phyloP scores from a whole-genome alignment of 2,888 invertebrate genomes.

The Melinaea marsaeus region DNA sequence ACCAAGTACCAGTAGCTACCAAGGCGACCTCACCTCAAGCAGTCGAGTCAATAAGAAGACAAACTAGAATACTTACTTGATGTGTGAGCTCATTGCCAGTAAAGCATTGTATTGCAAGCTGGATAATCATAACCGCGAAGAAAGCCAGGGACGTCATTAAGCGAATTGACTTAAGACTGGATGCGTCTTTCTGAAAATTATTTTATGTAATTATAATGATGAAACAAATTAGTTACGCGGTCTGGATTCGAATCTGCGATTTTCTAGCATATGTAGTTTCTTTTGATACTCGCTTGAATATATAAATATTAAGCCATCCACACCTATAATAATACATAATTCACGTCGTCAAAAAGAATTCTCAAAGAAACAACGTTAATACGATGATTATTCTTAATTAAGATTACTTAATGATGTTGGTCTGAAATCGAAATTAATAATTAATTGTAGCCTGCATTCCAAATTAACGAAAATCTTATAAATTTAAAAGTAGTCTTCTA shows the following conservation, averaged over 20 bases:
- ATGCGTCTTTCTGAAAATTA: constrained; percentile 62
- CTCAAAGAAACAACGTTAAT: no score
- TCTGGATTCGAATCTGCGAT: no score
- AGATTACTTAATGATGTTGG: no score
- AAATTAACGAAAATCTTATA: background rate
- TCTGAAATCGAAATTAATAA: background rate
- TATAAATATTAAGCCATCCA: no score
- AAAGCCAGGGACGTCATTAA: constrained; percentile 66
- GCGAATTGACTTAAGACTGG: constrained; percentile 60
- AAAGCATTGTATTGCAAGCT: constrained; percentile 67
- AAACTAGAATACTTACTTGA: constrained; percentile 46
- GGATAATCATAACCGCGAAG: constrained; percentile 67
- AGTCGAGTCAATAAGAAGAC: background rate
- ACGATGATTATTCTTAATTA: no score
- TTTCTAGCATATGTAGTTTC: no score
- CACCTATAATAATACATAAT: no score
- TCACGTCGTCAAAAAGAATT: no score
- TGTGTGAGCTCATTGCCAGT: constrained; percentile 65
- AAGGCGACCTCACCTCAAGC: no score
- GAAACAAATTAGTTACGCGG: background rate
- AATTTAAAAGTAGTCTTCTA: background rate
- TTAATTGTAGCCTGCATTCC: background rate
- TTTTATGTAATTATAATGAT: constrained; percentile 6
- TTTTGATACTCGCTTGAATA: no score
- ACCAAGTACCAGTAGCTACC: no score